Percentiles rank a stretch among this genome's conserved stretches.
Evolutionary conservation across 2,113 vertebrate species (phyloP).

Genomic region (Pao palembangensis): DNA sequence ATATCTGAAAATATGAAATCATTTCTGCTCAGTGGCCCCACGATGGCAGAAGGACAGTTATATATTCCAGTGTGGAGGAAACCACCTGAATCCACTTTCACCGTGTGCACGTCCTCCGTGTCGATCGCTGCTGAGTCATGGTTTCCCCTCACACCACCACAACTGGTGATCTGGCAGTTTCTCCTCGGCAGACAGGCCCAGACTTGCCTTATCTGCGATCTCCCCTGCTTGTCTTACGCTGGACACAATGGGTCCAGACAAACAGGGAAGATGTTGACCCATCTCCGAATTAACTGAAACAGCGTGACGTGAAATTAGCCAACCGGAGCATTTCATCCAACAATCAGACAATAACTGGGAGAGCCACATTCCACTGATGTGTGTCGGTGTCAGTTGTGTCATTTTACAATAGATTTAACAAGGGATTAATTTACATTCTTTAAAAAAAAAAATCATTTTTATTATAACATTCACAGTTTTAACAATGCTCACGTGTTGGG

Average conservation of each 20-base stretch:
- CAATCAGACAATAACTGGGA: slow-evolving; percentile 36
- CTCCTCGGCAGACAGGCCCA: slow-evolving; percentile 57
- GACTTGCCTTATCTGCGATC: slow-evolving; percentile 69
- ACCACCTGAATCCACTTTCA: slow-evolving; percentile 8
- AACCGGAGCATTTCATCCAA: slow-evolving; percentile 20
- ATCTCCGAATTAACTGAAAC: slow-evolving; percentile 32
- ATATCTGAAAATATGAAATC: too few species aligned
- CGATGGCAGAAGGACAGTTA: too few species aligned
- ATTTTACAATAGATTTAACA: background rate
- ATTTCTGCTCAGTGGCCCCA: too few species aligned
- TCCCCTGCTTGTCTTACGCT: slow-evolving; percentile 65
- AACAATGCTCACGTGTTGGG: too few species aligned
- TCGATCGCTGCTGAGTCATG: slow-evolving; percentile 29
- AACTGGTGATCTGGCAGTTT: slow-evolving; percentile 34
- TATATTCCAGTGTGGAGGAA: background rate
- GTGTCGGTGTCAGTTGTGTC: background rate
- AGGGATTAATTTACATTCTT: too few species aligned
- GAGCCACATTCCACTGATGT: slow-evolving; percentile 40
- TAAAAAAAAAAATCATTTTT: too few species aligned
- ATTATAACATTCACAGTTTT: too few species aligned
- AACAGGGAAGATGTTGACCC: slow-evolving; percentile 40
- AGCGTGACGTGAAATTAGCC: slow-evolving; percentile 5
- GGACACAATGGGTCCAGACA: slow-evolving; percentile 65
- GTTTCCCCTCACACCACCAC: slow-evolving; percentile 17
- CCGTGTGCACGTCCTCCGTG: background rate